phyloP scores from a whole-genome alignment of 2,888 invertebrate species.

The Euplagia quadripunctaria region DNA sequence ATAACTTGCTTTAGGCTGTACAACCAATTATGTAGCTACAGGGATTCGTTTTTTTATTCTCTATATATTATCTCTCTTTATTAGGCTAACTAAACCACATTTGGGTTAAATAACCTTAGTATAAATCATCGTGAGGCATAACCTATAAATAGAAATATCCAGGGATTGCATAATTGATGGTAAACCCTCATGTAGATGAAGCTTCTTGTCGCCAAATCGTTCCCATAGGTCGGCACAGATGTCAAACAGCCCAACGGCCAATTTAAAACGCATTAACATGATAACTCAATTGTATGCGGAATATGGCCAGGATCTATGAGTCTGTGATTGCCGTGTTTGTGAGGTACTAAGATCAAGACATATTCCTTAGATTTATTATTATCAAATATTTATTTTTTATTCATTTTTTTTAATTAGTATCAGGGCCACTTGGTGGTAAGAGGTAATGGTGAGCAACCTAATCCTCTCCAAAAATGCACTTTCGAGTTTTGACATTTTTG shows the following conservation, averaged over 20 bases:
- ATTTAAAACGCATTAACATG: constrained; percentile 84
- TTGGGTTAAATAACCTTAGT: too few relatives aligned
- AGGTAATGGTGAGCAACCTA: too few relatives aligned
- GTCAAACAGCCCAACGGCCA: constrained; percentile 73
- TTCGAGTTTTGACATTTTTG: too few relatives aligned
- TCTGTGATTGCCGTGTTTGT: constrained; percentile 21
- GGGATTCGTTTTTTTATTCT: too few relatives aligned
- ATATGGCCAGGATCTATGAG: constrained; percentile 56
- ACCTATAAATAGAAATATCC: background rate
- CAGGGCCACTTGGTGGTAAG: too few relatives aligned
- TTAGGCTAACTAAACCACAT: too few relatives aligned
- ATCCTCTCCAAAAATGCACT: too few relatives aligned
- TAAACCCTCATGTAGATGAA: constrained; percentile 30
- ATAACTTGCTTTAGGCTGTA: too few relatives aligned
- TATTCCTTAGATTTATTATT: background rate
- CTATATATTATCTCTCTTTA: too few relatives aligned
- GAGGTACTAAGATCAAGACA: background rate
- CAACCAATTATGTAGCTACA: too few relatives aligned
- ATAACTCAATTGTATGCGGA: constrained; percentile 80
- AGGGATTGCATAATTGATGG: constrained; percentile 14
- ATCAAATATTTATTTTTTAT: background rate
- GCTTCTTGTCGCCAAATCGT: constrained; percentile 64
- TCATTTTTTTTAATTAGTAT: too few relatives aligned
- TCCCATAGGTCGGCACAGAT: constrained; percentile 68
- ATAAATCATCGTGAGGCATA: too few relatives aligned